These are phyloP conservation scores for Dysidea cf. avara DNA, from an alignment of 37 sponge, comb jelly and placozoan genomes.

Conservation along the genomic window DNA sequence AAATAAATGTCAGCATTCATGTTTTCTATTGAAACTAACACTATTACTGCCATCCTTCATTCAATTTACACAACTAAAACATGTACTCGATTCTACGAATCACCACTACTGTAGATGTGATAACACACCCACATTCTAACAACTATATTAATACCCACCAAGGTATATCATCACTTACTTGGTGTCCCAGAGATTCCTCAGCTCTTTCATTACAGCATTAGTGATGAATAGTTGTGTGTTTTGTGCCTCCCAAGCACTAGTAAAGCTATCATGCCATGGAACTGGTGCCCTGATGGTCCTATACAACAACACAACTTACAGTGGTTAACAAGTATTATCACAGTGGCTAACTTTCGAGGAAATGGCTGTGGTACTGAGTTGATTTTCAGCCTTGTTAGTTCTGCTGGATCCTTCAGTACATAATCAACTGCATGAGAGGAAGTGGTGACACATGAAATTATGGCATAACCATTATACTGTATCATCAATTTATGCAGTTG, in stretches of 20 bases:
- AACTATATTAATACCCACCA: no score
- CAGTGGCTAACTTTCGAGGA: constrained; percentile 26
- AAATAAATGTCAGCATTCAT: no score
- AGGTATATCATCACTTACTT: no score
- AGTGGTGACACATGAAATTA: background rate
- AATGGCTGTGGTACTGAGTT: constrained; percentile 37
- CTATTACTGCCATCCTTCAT: no score
- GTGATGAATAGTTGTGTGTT: constrained; percentile 69
- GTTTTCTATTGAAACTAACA: no score
- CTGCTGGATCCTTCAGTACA: constrained; percentile 76
- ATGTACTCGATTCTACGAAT: no score
- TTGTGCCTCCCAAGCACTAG: constrained; percentile 31
- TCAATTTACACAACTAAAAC: no score
- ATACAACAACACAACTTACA: background rate
- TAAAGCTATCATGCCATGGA: constrained; percentile 71
- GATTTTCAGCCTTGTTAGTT: constrained; percentile 75
- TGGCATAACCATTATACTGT: background rate
- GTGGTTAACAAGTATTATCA: background rate
- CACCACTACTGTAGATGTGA: no score
- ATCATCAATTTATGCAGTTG: no score
- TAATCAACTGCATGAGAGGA: constrained; percentile 62
- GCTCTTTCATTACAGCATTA: constrained; percentile 57
- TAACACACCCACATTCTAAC: no score
- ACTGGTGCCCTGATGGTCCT: constrained; percentile 82
- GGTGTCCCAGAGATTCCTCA: constrained; percentile 80